A percentile compares a stretch with the other conserved stretches of the same genome.
phyloP scores from a whole-genome alignment of 2,888 invertebrate genomes.

The Chelonus formosanus region DNA sequence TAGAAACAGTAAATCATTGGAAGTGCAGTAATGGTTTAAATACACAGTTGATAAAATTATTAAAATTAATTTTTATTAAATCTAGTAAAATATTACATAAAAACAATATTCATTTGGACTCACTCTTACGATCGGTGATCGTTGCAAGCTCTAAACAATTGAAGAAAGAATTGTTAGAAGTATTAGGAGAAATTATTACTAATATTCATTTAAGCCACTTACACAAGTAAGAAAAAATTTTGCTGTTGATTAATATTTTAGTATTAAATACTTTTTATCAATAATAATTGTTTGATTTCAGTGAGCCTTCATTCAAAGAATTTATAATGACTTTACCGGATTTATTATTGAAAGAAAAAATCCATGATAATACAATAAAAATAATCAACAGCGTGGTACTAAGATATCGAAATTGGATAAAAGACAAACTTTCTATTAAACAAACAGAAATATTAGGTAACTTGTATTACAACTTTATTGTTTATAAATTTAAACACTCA shows the following conservation, averaged over 20 bases:
- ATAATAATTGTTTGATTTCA: slow-evolving; percentile 33
- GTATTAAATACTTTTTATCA: not conserved
- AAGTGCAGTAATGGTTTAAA: slow-evolving; percentile 40
- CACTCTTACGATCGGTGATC: slow-evolving; percentile 48
- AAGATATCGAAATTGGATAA: slow-evolving; percentile 53
- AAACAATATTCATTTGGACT: slow-evolving; percentile 47
- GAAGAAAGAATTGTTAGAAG: slow-evolving; percentile 54
- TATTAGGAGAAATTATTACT: slow-evolving; percentile 65
- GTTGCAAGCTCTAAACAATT: slow-evolving; percentile 45
- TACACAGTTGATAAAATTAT: slow-evolving; percentile 47
- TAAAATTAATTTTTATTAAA: slow-evolving; percentile 53
- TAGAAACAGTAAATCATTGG: slow-evolving; percentile 54
- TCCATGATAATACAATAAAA: slow-evolving; percentile 54
- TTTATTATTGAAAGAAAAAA: slow-evolving; percentile 49
- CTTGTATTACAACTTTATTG: not conserved
- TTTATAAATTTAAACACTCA: not conserved
- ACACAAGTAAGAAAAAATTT: slow-evolving; percentile 52
- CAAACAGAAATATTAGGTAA: slow-evolving; percentile 52
- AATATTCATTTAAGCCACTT: slow-evolving; percentile 57
- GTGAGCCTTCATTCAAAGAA: slow-evolving; percentile 52
- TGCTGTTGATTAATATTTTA: not conserved
- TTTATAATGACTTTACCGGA: slow-evolving; percentile 54
- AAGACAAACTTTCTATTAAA: slow-evolving; percentile 49
- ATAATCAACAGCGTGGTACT: slow-evolving; percentile 56
- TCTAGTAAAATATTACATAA: slow-evolving; percentile 54